Evolutionary conservation across 2,888 invertebrate species (phyloP).

Genomic region (Andricus quercusramuli): DNA sequence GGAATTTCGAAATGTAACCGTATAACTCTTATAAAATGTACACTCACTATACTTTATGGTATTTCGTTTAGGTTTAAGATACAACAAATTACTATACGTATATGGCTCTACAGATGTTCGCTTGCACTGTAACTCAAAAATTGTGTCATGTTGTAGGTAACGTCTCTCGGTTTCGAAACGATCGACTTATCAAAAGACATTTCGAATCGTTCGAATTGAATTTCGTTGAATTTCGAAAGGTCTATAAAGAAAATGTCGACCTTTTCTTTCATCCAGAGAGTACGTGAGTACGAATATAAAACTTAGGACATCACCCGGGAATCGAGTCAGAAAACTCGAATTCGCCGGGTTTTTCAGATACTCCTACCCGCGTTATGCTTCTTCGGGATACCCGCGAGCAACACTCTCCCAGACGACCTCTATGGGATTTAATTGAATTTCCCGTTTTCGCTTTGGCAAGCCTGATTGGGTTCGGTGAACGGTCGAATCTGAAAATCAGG

Average conservation of each 20-base stretch:
- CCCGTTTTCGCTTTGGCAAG: conserved; percentile 14
- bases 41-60: conserved; percentile 69
- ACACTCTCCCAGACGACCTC: conserved; percentile 45
- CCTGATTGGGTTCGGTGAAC: conserved; percentile 65
- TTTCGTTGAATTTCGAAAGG: conserved; percentile 49
- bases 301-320: conserved; percentile 75
- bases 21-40: conserved; percentile 75
- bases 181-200: conserved; percentile 15
- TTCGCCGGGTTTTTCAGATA: conserved; percentile 75
- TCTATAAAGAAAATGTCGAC: conserved; percentile 5
- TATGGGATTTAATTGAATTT: not conserved
- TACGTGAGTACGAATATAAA: conserved; percentile 66
- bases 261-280: conserved; percentile 46
- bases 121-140: conserved; percentile 78
- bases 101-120: conserved; percentile 79
- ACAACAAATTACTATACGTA: conserved; percentile 78
- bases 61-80: conserved; percentile 67
- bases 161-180: conserved; percentile 44
- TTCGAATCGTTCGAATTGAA: conserved; percentile 22
- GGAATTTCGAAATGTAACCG: conserved; percentile 73
- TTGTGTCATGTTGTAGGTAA: conserved; percentile 70
- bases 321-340: conserved; percentile 67
- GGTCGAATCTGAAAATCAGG: conserved; percentile 76
- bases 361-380: conserved; percentile 79
- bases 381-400: conserved; percentile 76